Base-by-base conservation (phyloP, 2,797 vertebrate genomes). In the Mus caroli region DNA sequence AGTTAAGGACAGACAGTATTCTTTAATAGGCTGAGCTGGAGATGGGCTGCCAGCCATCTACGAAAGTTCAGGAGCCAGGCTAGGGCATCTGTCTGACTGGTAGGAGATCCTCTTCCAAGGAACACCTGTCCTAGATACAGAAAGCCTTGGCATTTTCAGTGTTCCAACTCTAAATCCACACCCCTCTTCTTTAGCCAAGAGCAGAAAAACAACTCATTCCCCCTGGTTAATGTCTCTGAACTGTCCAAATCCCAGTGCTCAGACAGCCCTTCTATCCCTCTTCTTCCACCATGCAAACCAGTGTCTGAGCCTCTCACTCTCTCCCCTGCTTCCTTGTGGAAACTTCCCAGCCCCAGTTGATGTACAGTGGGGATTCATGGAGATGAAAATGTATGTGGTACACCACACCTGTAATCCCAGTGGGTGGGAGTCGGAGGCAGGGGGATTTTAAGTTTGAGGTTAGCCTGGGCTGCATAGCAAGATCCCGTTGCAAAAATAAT, bases 151-250 rank as follows among this genome's bases (percentile, higher is more conserved):
- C 82, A 93, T 93, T 92, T 67, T 69, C 52, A 19, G 13, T 31
- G 50, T 82, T 94, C 89, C 58, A n/a, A 54, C 69, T 79, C 96
- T 83, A 92, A 94, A 83, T 71, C 82, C 79, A 91, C 20, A 79
- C 13, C 24, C 50, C 11, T 91, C 54, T 58, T 83, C 71, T 85
- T 76, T n/a, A 71, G 46, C 83, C 52, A 79, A 94, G 76, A 95
- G 60, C 83, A 91, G 79, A 62, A 91, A 91, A 91, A 87, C 3
- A 67, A 56, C 40, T 79, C 46, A 4, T 69, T 84, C 37, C 75
- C n/a, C 89, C 82, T 82, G 94, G 82, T 37, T n/a, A 92, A 90
- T 73, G 85, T 77, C 79, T 77, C 31, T 12, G 22, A 6, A 22
- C 73, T 6, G 13, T 94, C 95, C 80, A 10, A 82, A 88, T 22